Evolutionary conservation across 2,888 invertebrate genomes (phyloP).

Genomic region (Pelosia muscerda): DNA sequence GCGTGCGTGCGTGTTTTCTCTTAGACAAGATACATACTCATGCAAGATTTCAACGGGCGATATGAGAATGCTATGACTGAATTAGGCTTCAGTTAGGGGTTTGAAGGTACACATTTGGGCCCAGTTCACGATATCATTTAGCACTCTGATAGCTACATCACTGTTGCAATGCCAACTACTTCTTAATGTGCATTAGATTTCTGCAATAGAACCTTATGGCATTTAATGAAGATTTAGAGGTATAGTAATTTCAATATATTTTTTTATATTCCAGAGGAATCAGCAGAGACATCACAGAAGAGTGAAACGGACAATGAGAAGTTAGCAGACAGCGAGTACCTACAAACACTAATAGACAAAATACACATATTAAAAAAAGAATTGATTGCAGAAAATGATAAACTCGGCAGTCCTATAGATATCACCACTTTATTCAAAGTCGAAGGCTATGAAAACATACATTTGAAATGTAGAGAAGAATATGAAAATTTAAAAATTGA

Average conservation of each 20-base stretch:
- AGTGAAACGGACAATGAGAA: constrained; percentile 83
- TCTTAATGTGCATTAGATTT: no score
- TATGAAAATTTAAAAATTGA: constrained; percentile 88
- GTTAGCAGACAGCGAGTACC: constrained; percentile 79
- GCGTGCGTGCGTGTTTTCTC: no score
- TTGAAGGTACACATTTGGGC: no score
- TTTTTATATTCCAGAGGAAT: constrained; percentile 37
- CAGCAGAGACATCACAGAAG: constrained; percentile 60
- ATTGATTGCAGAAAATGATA: constrained; percentile 87
- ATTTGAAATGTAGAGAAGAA: constrained; percentile 89
- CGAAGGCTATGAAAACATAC: constrained; percentile 76
- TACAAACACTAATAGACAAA: constrained; percentile 88
- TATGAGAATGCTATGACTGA: no score
- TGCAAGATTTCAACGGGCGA: no score
- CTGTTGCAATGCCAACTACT: no score
- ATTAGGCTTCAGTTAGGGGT: no score
- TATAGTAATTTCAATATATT: not conserved
- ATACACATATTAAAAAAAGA: constrained; percentile 88
- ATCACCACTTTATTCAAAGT: constrained; percentile 84
- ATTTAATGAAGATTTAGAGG: not conserved
- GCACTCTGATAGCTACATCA: no score
- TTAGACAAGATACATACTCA: no score
- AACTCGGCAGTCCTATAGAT: constrained; percentile 87
- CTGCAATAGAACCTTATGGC: no score
- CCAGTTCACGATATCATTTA: no score